These are phyloP conservation scores for Nysson spinosus DNA, from an alignment of 2,888 invertebrate species.

Conservation along the genomic window DNA sequence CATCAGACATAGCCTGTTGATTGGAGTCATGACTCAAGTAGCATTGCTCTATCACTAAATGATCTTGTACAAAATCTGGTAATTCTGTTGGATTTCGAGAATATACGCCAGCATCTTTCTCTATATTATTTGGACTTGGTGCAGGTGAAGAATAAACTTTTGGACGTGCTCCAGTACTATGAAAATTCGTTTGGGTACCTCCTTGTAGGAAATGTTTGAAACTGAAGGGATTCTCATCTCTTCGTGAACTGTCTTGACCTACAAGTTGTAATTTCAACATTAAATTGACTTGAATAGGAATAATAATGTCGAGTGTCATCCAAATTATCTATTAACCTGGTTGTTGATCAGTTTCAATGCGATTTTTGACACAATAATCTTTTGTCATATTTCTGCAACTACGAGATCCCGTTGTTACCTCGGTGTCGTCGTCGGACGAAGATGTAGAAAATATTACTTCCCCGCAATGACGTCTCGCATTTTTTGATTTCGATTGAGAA, in stretches of 20 bases:
- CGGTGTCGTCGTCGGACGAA: slow-evolving; percentile 64
- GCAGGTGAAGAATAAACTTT: slow-evolving; percentile 81
- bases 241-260: slow-evolving; percentile 78
- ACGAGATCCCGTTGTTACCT: slow-evolving; percentile 36
- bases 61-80: slow-evolving; percentile 94
- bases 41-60: slow-evolving; percentile 88
- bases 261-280: slow-evolving; percentile 50
- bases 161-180: slow-evolving; percentile 87
- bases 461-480: slow-evolving; percentile 16
- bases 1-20: slow-evolving; percentile 79
- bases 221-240: slow-evolving; percentile 89
- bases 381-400: slow-evolving; percentile 23
- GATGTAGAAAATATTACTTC: slow-evolving; percentile 50
- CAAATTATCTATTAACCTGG: slow-evolving; percentile 57
- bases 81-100: slow-evolving; percentile 82
- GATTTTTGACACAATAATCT: slow-evolving; percentile 42
- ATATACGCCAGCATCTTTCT: slow-evolving; percentile 79
- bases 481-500: slow-evolving; percentile 28
- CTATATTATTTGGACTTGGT: slow-evolving; percentile 78
- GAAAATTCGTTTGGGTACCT: slow-evolving; percentile 81
- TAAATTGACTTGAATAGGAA: background rate
- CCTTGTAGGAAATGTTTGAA: slow-evolving; percentile 90
- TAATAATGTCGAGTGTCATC: slow-evolving; percentile 2
- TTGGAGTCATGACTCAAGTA: slow-evolving; percentile 78
- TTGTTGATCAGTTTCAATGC: slow-evolving; percentile 43